Evolutionary conservation across 2,113 vertebrate species (phyloP), one percentile per base, ranked within the genome.

Genomic region (Callipepla squamata): DNA sequence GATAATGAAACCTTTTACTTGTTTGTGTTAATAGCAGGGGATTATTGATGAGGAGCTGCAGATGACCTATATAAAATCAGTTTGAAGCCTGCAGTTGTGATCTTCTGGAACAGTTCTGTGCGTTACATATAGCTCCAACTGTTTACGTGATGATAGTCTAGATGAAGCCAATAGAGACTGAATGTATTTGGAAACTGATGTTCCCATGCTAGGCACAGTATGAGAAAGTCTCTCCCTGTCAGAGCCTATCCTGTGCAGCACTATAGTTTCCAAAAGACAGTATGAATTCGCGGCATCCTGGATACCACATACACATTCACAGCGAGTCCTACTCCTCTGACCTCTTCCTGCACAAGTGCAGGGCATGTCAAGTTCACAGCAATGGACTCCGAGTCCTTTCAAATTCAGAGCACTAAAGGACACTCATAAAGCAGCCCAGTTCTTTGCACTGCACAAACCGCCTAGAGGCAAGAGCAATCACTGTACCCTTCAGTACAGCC

Each of bases 271-370:
- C 50, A 42, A 70, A 19, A 22, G n/a, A 30, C 42, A 73, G 23
- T 15, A 1, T 5, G 55, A 65, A 51, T 38, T 84, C 3, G 1
- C 1, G 45, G 0, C 23, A 47, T 25, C 15, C 51, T 75, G 62
- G 19, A 26, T 34, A 44, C 48, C 11, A 15, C 0, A 0, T 47
- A 11, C 9, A 9, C 4, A 0, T 18, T 30, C 53, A 77, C 38
- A 76, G 11, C 34, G 48, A 40, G 36, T 3, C 53, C 68, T 34
- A 28, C 11, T 13, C 23, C 36, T 55, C 76, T 51, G 58, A 32
- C 40, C 47, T 45, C 26, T 6, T 32, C 51, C 65, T 30, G 9
- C 13, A 25, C 57, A 79, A 61, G 34, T 23, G 61, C 40, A 57
- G 57, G 40, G 13, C 51, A 5, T 7, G n/a, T 25, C 40, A 68